A percentile compares a stretch with the other conserved stretches of the same genome.
phyloP scores from a whole-genome alignment of 2,113 vertebrate species.

The Climacteris rufus region DNA sequence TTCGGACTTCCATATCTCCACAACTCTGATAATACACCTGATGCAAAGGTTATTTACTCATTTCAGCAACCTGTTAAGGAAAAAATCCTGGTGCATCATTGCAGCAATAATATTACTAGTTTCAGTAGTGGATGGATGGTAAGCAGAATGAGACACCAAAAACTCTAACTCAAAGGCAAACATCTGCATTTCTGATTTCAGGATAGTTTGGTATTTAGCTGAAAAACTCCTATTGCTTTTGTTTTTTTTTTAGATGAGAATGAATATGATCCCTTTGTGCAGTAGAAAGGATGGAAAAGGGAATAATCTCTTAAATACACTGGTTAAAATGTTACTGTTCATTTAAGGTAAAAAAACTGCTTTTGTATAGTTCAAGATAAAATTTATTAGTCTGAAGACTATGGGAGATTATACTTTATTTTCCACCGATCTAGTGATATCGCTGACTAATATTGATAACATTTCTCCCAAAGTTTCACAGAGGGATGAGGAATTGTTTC shows the following conservation, averaged over 20 bases:
- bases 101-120: neutral
- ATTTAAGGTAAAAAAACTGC: neutral
- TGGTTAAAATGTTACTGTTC: neutral
- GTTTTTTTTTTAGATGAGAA: neutral
- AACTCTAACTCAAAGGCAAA: neutral
- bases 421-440: neutral
- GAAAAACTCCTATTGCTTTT: neutral
- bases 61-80: neutral
- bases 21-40: neutral
- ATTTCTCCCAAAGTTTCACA: neutral
- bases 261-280: neutral
- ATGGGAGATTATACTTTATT: neutral
- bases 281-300: neutral
- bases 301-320: neutral
- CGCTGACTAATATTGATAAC: neutral
- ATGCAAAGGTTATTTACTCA: neutral
- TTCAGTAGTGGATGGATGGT: neutral
- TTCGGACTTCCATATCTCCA: neutral
- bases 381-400: neutral
- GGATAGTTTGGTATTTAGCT: neutral
- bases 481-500: neutral
- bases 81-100: neutral
- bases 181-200: neutral
- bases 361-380: neutral
- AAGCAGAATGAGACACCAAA: neutral